A percentile compares a stretch with the other conserved stretches of the same genome.
Evolutionary conservation across 2,113 vertebrate genomes (phyloP).

Genomic region (Dryoscopus gambensis): DNA sequence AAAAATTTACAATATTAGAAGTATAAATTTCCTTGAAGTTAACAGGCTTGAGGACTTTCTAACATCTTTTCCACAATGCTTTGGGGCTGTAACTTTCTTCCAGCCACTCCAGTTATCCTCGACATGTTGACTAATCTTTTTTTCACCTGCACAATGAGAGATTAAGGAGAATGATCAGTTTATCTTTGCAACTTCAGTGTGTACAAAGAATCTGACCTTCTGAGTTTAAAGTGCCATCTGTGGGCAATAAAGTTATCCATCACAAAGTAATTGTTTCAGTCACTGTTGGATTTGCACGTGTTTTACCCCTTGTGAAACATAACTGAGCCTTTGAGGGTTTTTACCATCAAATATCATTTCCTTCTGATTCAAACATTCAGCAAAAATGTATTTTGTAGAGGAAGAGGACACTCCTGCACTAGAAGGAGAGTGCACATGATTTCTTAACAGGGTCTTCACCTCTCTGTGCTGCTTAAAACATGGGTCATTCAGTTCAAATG

Average conservation of each 20-base stretch:
- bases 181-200: slow-evolving; percentile 41
- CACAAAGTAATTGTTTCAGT: slow-evolving; percentile 26
- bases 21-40: neutral
- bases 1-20: neutral
- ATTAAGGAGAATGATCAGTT: slow-evolving; percentile 31
- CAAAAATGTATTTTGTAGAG: neutral
- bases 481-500: neutral
- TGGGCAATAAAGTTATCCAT: slow-evolving; percentile 49
- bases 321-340: neutral
- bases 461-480: neutral
- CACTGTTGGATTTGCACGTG: neutral
- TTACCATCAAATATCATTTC: slow-evolving; percentile 28
- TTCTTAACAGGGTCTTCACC: neutral
- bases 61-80: neutral
- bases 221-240: slow-evolving; percentile 50
- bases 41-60: neutral
- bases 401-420: neutral
- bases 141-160: neutral
- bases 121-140: neutral
- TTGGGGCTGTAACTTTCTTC: neutral
- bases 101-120: neutral
- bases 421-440: neutral
- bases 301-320: slow-evolving; percentile 47
- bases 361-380: slow-evolving; percentile 2
- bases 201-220: slow-evolving; percentile 51